Evolutionary conservation across 2,888 invertebrate species (phyloP), one percentile per base, ranked within the genome.

Genomic region (Phanerotoma sp.): DNA sequence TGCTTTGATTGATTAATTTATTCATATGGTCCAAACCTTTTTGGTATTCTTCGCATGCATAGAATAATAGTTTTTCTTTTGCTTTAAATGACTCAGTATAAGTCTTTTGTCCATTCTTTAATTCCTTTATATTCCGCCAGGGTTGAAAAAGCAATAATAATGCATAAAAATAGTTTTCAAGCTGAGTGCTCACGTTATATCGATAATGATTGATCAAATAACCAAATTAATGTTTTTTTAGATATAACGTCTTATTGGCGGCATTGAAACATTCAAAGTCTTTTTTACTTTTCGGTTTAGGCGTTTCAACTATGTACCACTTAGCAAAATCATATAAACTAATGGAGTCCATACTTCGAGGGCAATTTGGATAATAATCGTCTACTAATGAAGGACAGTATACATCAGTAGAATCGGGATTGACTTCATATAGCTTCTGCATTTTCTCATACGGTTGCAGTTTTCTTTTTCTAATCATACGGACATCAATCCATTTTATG

Each of bases 191-290:
- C 1, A 56, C 30, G 44, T 63, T 58, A 41, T 47, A 56, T 46
- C 35, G 54, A 37, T 61, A 68, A 54, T 69, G 67, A 57, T 69
- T 71, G 3, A 72, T 65, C 5, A 69, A 54, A 61, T 65, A 67
- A 35, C 66, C 60, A 10, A 58, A 52, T 42, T 60, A 15, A 6
- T 42, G 47, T 59, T 58, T 65, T 57, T 63, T 66, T 21, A 64
- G 35, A 38, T 50, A 65, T 41, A 53, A 20, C 50, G 56, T 54
- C 11, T 33, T 35, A 9, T 32, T n/a, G n/a, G n/a, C 35, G n/a
- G 58, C n/a, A 13, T 45, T 25, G 21, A 57, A 51, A 25, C 25
- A 42, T 32, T 59, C 60, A 2, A 44, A 18, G n/a, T n/a, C n/a
- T 3, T 51, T 9, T 15, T 15, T 16, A 5, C 16, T 38, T 11